Conservation (phyloP, 2,888 invertebrate genomes). For the Lumbricus terrestris region DNA sequence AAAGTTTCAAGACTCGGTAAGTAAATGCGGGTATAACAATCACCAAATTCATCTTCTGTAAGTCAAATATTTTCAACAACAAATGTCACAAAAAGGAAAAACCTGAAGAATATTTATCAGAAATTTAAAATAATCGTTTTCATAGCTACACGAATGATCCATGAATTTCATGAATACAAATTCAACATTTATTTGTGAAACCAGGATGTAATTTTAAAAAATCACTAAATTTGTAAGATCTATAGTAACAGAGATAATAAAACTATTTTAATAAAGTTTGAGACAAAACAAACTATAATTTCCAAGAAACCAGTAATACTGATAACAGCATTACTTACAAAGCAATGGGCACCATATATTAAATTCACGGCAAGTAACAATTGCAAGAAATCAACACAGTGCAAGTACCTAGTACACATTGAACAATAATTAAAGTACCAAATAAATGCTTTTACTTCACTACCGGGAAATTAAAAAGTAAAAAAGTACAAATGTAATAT, state of each 20-base stretch:
- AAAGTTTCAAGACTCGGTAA: neutral
- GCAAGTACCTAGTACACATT: neutral
- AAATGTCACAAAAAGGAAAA: neutral
- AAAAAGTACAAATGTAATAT: neutral
- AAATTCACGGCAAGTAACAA: neutral
- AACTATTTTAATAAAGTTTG: neutral
- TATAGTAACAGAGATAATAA: neutral
- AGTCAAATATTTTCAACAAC: neutral
- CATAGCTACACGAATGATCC: neutral
- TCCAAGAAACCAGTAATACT: neutral
- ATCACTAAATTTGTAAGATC: neutral
- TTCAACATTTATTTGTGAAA: neutral
- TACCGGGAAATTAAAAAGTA: neutral
- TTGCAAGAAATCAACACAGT: neutral
- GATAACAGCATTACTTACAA: neutral
- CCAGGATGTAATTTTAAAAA: neutral
- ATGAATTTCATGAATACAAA: neutral
- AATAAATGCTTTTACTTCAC: neutral
- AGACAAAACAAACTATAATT: neutral
- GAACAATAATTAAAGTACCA: neutral
- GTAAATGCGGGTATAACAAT: neutral
- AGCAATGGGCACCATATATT: neutral
- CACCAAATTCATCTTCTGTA: neutral
- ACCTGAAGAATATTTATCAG: neutral
- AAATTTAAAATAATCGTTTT: neutral